phyloP scores from a whole-genome alignment of 2,888 invertebrate genomes.

The Agelastica alni region DNA sequence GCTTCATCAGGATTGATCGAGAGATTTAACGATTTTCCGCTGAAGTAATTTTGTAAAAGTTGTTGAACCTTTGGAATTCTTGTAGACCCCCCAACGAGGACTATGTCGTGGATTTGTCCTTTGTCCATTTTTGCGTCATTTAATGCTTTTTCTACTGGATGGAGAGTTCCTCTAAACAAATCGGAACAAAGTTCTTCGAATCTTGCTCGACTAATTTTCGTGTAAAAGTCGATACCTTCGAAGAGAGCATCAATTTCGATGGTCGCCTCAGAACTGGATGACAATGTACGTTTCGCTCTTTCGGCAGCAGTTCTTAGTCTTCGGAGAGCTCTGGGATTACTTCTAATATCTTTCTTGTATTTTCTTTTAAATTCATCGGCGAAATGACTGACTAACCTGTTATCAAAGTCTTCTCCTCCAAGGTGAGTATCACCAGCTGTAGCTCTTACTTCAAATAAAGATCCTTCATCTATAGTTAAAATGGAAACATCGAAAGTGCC shows the following conservation, averaged over 20 bases:
- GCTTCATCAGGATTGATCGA: conserved; percentile 55
- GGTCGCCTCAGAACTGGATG: conserved; percentile 75
- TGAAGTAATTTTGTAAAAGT: conserved; percentile 75
- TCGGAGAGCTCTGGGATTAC: conserved; percentile 65
- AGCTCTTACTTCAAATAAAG: conserved; percentile 84
- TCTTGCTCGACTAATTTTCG: conserved; percentile 73
- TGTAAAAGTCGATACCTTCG: conserved; percentile 75
- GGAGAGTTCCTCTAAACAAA: conserved; percentile 67
- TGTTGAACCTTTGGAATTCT: conserved; percentile 79
- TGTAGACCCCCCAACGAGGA: conserved; percentile 81
- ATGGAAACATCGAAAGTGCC: conserved; percentile 84
- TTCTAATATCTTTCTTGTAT: conserved; percentile 69
- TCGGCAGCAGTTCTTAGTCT: conserved; percentile 77
- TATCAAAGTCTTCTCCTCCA: conserved; percentile 73
- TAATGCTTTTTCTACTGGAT: conserved; percentile 75
- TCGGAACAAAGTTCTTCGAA: conserved; percentile 78
- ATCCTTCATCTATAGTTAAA: conserved; percentile 78
- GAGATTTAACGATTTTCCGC: conserved; percentile 57
- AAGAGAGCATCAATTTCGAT: conserved; percentile 77
- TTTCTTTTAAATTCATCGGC: conserved; percentile 73
- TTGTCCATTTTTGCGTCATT: conserved; percentile 79
- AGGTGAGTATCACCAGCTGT: conserved; percentile 86
- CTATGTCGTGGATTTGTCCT: conserved; percentile 74
- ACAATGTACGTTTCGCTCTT: conserved; percentile 77
- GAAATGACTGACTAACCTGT: conserved; percentile 63